Evolutionary conservation across 2,113 vertebrate genomes (phyloP).

Genomic region (Hippocampus zosterae): DNA sequence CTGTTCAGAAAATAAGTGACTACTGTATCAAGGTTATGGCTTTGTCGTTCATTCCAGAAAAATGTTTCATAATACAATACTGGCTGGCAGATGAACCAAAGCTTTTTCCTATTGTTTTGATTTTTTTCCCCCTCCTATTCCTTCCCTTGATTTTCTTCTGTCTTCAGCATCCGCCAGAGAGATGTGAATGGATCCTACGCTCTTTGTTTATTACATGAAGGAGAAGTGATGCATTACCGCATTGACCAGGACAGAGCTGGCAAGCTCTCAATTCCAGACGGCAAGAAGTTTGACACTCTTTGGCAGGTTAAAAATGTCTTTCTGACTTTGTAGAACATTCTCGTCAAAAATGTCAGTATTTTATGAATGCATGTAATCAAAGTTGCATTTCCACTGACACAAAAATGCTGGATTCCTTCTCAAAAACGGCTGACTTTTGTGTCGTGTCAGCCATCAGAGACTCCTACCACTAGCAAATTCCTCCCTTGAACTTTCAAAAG

Average conservation of each 20-base stretch:
- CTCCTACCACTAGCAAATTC: not conserved
- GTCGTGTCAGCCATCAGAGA: not conserved
- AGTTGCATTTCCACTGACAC: not conserved
- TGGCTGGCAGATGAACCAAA: not conserved
- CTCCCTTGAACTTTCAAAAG: not conserved
- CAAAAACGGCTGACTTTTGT: not conserved
- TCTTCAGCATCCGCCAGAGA: constrained; percentile 82
- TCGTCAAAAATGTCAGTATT: not conserved
- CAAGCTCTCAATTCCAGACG: constrained; percentile 92
- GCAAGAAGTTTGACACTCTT: constrained; percentile 95
- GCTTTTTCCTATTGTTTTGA: not conserved
- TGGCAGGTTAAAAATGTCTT: constrained; percentile 82
- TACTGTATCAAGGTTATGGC: too few species aligned
- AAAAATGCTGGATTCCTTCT: not conserved
- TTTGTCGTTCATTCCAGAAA: not conserved
- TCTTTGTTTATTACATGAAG: constrained; percentile 84
- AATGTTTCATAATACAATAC: not conserved
- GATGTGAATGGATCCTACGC: constrained; percentile 86
- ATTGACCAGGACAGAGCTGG: constrained; percentile 84
- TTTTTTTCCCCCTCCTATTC: not conserved
- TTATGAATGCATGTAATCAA: not conserved
- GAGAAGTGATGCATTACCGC: constrained; percentile 89
- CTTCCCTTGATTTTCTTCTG: not conserved
- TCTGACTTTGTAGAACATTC: not conserved
- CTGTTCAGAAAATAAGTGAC: too few species aligned